Evolutionary conservation across 2,888 invertebrate species (phyloP), one percentile per base, ranked within the genome.

Genomic region (Drosophila stalkeri): DNA sequence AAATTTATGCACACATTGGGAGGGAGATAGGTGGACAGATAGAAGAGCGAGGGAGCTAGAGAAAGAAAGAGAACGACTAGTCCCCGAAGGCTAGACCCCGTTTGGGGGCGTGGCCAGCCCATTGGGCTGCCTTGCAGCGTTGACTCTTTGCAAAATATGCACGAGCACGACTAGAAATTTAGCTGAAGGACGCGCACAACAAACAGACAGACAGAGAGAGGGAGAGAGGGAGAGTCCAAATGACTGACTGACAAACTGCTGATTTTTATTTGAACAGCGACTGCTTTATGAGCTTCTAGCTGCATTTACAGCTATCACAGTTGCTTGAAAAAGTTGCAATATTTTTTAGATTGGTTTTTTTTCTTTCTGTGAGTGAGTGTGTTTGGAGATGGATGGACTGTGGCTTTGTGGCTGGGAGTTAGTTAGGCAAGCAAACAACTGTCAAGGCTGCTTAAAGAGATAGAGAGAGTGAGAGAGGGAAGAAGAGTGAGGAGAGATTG

Each of bases 1-100:
- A 72, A 84, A 85, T 85, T 79, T 86, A 83, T 84, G 77, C 85
- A 89, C 77, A 80, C 35, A 77, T 63, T 59, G 20, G 11, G 37
- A 16, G 27, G 3, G 23, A 44, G 72, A 52, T 27, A 27, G 27
- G 27, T 27, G 27, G 27, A 27, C 27, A 27, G 6, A 23, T 23
- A 23, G 23, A 37, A 31, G 33, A 49, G 39, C 16, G 52, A 63
- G 69, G 51, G 41, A 27, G 33, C 43, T 43, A 20, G 52, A 64
- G 54, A 41, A 33, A 49, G 41, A 46, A 54, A 54, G 41, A 46
- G 57, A 27, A 14, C 14, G 39, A 47, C 27, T 14, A 35, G 46
- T 49, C 77, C 67, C 72, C n/a, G 23, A 55, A 59, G 77, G 51
- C 77, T 61, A 63, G 60, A 56, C 66, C 27, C 12, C 12, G 23